Conservation (phyloP, 2,888 invertebrate species). For the Calephelis perditalis region DNA sequence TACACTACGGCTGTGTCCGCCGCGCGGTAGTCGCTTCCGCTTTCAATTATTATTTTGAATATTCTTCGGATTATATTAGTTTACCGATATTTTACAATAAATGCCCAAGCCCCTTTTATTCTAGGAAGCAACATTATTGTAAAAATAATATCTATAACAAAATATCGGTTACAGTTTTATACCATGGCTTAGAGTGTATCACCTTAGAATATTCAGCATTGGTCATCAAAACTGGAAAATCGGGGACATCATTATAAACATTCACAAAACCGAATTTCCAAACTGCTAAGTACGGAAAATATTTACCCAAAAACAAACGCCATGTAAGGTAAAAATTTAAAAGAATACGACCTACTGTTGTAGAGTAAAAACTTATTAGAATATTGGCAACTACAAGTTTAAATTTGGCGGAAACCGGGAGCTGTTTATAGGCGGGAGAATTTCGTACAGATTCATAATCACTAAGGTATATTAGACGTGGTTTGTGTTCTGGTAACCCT, state of each 20-base stretch:
- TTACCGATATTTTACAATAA: too few relatives aligned
- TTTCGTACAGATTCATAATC: background rate
- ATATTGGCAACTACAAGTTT: background rate
- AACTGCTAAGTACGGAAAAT: background rate
- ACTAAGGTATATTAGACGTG: background rate
- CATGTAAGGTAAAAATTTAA: background rate
- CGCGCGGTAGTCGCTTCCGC: too few relatives aligned
- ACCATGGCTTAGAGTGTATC: background rate
- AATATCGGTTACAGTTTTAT: background rate
- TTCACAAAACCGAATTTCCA: slow-evolving; percentile 2
- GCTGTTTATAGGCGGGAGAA: background rate
- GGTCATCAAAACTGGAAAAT: slow-evolving; percentile 1
- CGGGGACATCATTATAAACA: background rate
- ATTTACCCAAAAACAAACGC: background rate
- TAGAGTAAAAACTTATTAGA: background rate
- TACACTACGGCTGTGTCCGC: too few relatives aligned
- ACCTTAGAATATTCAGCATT: slow-evolving; percentile 3
- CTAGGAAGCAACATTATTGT: too few relatives aligned
- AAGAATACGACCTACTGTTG: background rate
- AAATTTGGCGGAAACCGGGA: background rate
- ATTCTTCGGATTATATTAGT: too few relatives aligned
- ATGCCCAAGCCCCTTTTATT: too few relatives aligned
- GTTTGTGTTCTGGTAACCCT: background rate
- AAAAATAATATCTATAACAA: background rate
- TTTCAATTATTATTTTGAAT: too few relatives aligned